These are phyloP conservation scores for Empidonax traillii DNA, from an alignment of 2,113 vertebrate species.

Conservation along the genomic window DNA sequence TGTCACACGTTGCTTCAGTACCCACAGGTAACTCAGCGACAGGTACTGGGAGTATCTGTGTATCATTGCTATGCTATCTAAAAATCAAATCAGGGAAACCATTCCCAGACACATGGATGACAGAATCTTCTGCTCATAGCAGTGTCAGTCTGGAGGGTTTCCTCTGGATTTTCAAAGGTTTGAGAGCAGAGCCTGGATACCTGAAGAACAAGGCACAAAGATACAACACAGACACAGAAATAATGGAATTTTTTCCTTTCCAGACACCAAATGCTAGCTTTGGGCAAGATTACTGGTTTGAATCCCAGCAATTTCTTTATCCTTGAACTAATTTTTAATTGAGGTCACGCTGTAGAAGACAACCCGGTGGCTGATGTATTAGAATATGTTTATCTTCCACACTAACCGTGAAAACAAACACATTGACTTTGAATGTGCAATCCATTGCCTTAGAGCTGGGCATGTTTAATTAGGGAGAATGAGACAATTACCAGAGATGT, in stretches of 20 bases:
- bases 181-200: neutral
- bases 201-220: neutral
- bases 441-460: neutral
- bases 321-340: conserved; percentile 51
- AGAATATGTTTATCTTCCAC: neutral
- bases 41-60: neutral
- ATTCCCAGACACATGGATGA: neutral
- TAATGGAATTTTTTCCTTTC: neutral
- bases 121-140: neutral
- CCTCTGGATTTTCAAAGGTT: neutral
- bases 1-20: neutral
- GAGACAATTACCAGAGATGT: neutral
- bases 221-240: neutral
- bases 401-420: neutral
- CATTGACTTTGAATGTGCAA: neutral
- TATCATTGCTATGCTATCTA: neutral
- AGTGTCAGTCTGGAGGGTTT: neutral
- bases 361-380: neutral
- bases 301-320: neutral
- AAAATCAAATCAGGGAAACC: neutral
- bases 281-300: neutral
- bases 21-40: neutral
- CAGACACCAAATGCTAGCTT: neutral
- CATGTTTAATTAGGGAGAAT: neutral
- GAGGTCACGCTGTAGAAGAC: neutral